These are phyloP conservation scores for Neotragus pygmaeus DNA, from an alignment of 2,113 vertebrate genomes.

Conservation along the genomic window DNA sequence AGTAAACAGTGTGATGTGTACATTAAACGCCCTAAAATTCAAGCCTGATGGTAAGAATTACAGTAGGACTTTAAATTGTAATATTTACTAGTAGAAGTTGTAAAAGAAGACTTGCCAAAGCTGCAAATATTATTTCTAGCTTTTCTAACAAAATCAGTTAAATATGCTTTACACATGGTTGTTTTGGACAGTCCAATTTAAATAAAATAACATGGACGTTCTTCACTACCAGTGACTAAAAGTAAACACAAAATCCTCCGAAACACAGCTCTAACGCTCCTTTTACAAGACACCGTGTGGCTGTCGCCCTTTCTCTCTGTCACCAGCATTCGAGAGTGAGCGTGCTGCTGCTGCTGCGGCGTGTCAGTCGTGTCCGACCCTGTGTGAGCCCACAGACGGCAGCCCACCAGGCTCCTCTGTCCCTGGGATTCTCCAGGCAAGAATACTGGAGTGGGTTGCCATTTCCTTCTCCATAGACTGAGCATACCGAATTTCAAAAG, in stretches of 20 bases:
- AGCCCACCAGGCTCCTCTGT: no score
- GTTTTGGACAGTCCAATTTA: background rate
- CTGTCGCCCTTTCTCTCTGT: background rate
- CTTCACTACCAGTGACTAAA: background rate
- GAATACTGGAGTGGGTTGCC: background rate
- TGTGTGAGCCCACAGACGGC: no score
- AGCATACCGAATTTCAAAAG: background rate
- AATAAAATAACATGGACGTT: accelerated
- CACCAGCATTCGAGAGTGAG: background rate
- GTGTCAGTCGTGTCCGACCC: background rate
- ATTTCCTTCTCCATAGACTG: background rate
- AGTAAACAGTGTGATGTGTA: background rate
- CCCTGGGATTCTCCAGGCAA: background rate
- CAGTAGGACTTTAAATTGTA: background rate
- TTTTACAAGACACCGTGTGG: background rate
- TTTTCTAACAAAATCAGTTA: background rate
- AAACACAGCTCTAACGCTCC: background rate
- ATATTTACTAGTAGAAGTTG: background rate
- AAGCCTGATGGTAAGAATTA: background rate
- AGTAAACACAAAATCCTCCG: background rate
- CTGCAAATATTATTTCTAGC: background rate
- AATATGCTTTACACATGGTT: background rate
- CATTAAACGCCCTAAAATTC: background rate
- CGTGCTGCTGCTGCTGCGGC: background rate
- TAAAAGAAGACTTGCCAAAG: background rate